Base-by-base conservation (phyloP, 2,113 vertebrate species). In the Burhinus bistriatus region DNA sequence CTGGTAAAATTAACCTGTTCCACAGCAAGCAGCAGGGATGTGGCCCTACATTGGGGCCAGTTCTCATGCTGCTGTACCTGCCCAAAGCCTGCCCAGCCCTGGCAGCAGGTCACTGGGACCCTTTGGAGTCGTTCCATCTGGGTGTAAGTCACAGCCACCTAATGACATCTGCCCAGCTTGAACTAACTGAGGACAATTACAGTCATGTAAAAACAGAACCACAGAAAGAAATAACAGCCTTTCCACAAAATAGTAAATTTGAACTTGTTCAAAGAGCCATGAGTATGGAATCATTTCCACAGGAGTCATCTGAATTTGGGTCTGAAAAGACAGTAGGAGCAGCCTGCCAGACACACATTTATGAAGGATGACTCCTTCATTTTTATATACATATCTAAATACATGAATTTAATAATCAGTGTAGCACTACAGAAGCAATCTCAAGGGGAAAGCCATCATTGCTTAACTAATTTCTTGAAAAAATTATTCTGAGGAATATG, bases 71-170 rank as follows among this genome's bases (percentile, higher is more conserved):
- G 19, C n/a, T 87, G 18, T 21, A 44, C 6, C 30, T 87, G 13
- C 26, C 45, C 23, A 77, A 47, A 76, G 17, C 30, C 49, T 6
- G 11, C 17, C 8, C 51, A 66, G 15, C 26, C 17, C 36, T 54
- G 21, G 59, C 9, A 86, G 36, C 30, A 42, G 64, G 15, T 19
- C 55, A 66, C 27, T 2, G 0, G 12, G 40, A 64, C 10, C 2
- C 25, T 79, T 29, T 72, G 36, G 6, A 44, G 18, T 62, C 0
- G 0, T 12, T 75, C 34, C 9, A 11, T 15, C 64, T 58, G 49
- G 6, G 11, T 79, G 9, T n/a, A 72, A 54, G 20, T 13, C 70
- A 59, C n/a, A 51, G 61, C 12, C 25, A 65, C 4, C 27, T 54
- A 17, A 45, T 9, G 73, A 77, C 11, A 42, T 49, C 27, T 73